Evolutionary conservation across 64 coral and sea anemone species (phyloP), one percentile per base, ranked within the genome.

Genomic region (Stichodactyla mertensii): DNA sequence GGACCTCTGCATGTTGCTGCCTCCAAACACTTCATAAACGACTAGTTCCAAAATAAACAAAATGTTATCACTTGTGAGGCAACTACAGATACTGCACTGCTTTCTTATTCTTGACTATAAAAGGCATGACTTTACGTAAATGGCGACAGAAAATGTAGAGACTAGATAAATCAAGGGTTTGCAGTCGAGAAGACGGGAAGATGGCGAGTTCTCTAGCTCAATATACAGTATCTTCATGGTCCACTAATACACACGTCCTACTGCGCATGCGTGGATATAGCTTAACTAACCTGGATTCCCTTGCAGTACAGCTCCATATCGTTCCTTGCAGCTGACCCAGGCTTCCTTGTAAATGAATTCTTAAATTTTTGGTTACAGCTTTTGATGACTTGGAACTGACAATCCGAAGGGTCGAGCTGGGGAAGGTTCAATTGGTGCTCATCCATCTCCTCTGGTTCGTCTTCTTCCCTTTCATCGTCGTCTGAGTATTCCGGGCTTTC

Each of bases 281-380:
- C 24, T 31, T 1, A 12, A 74, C 19, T 53, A 54, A 95, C 89
- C 93, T 95, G 93, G 22, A 95, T 87, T 24, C 88, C 93, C 16
- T 59, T 19, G 61, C 93, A 95, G 84, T 95, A 95, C 9, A 91
- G 26, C 52, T 55, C 19, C 31, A 84, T 71, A 4, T 51, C 18
- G 4, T 16, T 18, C 7, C 52, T 54, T 52, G 54, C 71, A 64
- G n/a, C 51, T 22, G 5, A 0, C 16, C 7, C 77, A 27, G 71
- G 16, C 86, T 26, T 64, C 2, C 19, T 57, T 16, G 31, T 31
- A 82, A 82, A 95, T 27, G 54, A 77, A 19, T 10, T 78, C 45
- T 95, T 95, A 54, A 95, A 95, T 27, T 86, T 59, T 19, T 81
- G n/a, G 8, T 94, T 94, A 58, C 93, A 94, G 54, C 54, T 95